phyloP scores from a whole-genome alignment of 1,140 invertebrate genomes.

The Drosophila murphyi region DNA sequence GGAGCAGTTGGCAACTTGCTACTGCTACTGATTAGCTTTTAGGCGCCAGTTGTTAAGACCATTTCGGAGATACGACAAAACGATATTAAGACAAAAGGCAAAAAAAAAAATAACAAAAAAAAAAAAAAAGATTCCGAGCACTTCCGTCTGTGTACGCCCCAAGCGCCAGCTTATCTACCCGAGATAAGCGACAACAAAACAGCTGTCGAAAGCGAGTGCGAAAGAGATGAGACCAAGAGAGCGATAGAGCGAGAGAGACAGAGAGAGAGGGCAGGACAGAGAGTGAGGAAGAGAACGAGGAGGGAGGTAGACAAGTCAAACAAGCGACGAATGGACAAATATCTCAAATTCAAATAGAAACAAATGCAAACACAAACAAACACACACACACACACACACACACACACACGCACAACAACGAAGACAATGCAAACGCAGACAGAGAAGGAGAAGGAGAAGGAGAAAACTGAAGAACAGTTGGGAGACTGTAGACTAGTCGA shows the following conservation, averaged over 20 bases:
- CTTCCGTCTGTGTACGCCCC: slow-evolving; percentile 32
- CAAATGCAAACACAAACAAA: slow-evolving; percentile 59
- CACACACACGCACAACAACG: slow-evolving; percentile 37
- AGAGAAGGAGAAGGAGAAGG: background rate
- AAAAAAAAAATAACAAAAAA: slow-evolving; percentile 1
- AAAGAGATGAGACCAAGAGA: slow-evolving; percentile 2
- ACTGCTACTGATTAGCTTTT: slow-evolving; percentile 35
- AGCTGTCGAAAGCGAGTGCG: slow-evolving; percentile 17
- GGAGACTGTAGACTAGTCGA: background rate
- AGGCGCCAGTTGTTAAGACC: slow-evolving; percentile 36
- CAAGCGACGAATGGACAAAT: slow-evolving; percentile 58
- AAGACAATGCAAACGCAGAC: slow-evolving; percentile 29
- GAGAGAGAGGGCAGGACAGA: background rate
- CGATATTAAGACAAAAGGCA: slow-evolving; percentile 26
- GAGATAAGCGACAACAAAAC: slow-evolving; percentile 34
- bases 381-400: slow-evolving; percentile 39
- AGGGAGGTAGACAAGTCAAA: slow-evolving; percentile 38
- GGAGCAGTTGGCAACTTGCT: background rate
- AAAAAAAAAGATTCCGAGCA: slow-evolving; percentile 9
- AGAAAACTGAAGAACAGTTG: background rate
- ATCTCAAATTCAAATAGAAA: slow-evolving; percentile 72
- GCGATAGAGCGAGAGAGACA: background rate
- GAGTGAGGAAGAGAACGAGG: too few species aligned
- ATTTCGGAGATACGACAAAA: slow-evolving; percentile 6
- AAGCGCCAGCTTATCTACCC: slow-evolving; percentile 36